These are phyloP conservation scores for Sandelia bainsii DNA, from an alignment of 2,797 vertebrate species.

Conservation along the genomic window DNA sequence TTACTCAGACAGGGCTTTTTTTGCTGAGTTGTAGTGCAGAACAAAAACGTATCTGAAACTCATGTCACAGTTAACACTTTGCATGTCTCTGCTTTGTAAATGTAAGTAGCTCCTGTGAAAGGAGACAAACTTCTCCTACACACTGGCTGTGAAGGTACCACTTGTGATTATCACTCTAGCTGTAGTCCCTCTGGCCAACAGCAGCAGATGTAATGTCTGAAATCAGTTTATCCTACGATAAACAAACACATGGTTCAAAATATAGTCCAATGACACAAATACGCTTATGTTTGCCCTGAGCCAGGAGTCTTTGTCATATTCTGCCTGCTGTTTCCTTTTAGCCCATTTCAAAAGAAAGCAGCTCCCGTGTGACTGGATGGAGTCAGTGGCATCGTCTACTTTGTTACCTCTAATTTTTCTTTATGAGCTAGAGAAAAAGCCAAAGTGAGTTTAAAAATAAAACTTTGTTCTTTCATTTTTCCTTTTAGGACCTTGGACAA, in stretches of 20 bases:
- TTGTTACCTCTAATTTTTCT: background rate
- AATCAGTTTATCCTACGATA: constrained; percentile 11
- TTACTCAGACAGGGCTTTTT: constrained; percentile 1
- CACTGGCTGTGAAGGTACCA: background rate
- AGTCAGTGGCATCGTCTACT: background rate
- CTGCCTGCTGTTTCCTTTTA: constrained; percentile 16
- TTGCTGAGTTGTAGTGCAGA: constrained; percentile 4
- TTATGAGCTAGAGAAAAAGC: background rate
- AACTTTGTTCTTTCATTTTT: background rate
- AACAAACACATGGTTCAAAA: background rate
- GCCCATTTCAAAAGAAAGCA: constrained; percentile 20
- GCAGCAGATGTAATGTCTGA: constrained; percentile 3
- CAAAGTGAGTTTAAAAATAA: constrained; percentile 10
- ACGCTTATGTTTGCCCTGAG: constrained; percentile 7
- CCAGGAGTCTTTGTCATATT: constrained; percentile 11
- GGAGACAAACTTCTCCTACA: background rate
- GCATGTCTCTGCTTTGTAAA: background rate
- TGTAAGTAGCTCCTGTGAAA: background rate
- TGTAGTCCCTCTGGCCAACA: constrained; percentile 5
- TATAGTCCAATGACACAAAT: constrained; percentile 6
- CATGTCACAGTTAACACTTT: background rate
- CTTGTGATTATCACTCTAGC: constrained; percentile 1
- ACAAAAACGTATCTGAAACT: constrained; percentile 8
- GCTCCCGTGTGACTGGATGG: constrained; percentile 10
- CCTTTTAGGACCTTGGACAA: background rate